Percentiles rank a stretch among this genome's conserved stretches.
phyloP scores from a whole-genome alignment of 2,888 invertebrate species.

The Tolmerus cingulatus region DNA sequence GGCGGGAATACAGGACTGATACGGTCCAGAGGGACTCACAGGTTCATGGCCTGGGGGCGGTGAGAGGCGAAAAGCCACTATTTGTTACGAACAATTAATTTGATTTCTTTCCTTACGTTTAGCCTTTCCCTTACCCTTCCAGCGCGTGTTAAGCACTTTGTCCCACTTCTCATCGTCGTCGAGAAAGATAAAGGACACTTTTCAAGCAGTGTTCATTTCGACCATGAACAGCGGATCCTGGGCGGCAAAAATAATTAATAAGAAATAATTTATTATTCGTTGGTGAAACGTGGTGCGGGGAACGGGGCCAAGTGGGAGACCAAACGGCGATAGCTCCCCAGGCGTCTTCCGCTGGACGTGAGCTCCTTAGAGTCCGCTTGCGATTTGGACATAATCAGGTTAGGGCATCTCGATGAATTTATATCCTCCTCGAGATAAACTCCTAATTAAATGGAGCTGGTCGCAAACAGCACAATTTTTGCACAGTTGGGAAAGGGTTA shows the following conservation, averaged over 20 bases:
- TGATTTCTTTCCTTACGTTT: neutral
- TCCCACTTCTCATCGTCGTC: neutral
- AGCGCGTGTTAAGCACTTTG: conserved; percentile 9
- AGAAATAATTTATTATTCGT: conserved; percentile 36
- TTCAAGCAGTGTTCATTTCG: neutral
- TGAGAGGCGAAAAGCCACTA: conserved; percentile 25
- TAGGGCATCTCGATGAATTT: conserved; percentile 22
- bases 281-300: neutral
- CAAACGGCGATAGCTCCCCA: neutral
- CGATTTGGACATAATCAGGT: conserved; percentile 26
- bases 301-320: neutral
- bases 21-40: neutral
- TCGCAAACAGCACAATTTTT: neutral
- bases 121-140: neutral
- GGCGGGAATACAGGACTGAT: neutral
- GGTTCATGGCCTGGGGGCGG: neutral
- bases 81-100: conserved; percentile 38
- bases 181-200: neutral
- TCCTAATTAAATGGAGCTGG: conserved; percentile 33
- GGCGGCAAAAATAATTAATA: conserved; percentile 34
- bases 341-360: neutral
- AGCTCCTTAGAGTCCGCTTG: conserved; percentile 11
- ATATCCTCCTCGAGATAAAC: conserved; percentile 30
- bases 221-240: neutral
- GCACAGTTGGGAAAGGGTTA: neutral